phyloP scores from a whole-genome alignment of 2,113 vertebrate species.

The Scalopus aquaticus region DNA sequence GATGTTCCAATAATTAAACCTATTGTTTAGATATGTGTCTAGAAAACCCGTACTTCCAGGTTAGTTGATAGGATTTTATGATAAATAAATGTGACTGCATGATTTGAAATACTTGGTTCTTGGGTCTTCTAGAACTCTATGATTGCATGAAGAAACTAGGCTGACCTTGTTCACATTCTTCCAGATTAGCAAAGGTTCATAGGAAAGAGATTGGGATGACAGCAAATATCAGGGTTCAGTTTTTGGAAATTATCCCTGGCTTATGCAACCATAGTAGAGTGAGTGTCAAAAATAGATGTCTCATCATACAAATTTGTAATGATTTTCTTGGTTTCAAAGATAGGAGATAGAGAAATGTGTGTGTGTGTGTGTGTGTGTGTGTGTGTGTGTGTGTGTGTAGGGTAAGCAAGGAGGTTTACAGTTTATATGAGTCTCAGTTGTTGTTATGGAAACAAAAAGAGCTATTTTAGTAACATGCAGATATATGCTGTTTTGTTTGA shows the following conservation, averaged over 20 bases:
- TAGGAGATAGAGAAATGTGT: background rate
- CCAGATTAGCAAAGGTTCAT: background rate
- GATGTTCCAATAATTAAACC: background rate
- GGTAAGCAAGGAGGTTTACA: background rate
- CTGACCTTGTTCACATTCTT: background rate
- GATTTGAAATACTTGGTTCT: background rate
- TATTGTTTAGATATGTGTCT: background rate
- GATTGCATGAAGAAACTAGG: background rate
- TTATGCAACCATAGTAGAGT: background rate
- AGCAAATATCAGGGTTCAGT: background rate
- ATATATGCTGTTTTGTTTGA: background rate
- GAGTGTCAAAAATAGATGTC: background rate
- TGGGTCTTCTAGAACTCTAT: background rate
- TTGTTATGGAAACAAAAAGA: slow-evolving; percentile 14
- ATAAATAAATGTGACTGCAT: background rate
- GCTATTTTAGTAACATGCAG: background rate
- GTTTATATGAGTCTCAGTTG: background rate
- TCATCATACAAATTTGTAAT: background rate
- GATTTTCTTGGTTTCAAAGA: slow-evolving; percentile 21
- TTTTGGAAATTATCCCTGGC: background rate
- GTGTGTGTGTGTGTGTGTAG: background rate
- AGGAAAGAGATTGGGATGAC: background rate
- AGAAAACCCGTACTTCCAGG: background rate
- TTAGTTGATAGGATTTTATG: background rate
- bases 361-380: background rate